These are phyloP conservation scores for Ptilonorhynchus violaceus DNA, from an alignment of 2,113 vertebrate genomes.

Conservation along the genomic window DNA sequence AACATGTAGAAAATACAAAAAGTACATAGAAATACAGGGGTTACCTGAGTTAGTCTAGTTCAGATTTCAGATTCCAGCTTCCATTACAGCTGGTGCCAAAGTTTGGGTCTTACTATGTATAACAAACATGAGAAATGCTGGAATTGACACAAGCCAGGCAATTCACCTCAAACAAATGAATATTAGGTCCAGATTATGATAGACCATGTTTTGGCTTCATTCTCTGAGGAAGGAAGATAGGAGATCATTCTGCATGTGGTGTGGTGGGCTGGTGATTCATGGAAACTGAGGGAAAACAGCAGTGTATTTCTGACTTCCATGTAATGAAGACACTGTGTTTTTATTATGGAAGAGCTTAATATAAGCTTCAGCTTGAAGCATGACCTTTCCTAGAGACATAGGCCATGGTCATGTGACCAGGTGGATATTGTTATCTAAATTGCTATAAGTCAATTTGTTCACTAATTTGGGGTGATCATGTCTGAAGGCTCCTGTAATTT, in stretches of 20 bases:
- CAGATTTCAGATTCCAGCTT: neutral
- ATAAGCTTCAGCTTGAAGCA: neutral
- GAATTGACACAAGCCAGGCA: neutral
- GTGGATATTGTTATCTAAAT: neutral
- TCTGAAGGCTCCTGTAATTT: neutral
- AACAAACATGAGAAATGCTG: neutral
- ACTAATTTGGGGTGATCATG: neutral
- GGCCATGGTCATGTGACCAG: neutral
- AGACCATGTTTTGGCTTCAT: neutral
- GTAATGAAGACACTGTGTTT: neutral
- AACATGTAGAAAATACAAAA: neutral
- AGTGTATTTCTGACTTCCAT: neutral
- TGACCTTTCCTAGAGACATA: neutral
- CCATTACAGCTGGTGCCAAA: neutral
- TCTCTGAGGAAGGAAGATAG: neutral
- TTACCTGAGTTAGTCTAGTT: neutral
- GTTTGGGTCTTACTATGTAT: neutral
- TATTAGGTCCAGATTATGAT: neutral
- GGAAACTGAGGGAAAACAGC: neutral
- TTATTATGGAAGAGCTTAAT: neutral
- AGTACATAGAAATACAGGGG: neutral
- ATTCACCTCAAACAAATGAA: neutral
- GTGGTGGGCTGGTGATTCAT: neutral
- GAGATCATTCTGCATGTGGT: neutral
- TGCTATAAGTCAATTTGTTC: neutral